Conservation (phyloP, 2,113 vertebrate species). For the Hystrix cristata region DNA sequence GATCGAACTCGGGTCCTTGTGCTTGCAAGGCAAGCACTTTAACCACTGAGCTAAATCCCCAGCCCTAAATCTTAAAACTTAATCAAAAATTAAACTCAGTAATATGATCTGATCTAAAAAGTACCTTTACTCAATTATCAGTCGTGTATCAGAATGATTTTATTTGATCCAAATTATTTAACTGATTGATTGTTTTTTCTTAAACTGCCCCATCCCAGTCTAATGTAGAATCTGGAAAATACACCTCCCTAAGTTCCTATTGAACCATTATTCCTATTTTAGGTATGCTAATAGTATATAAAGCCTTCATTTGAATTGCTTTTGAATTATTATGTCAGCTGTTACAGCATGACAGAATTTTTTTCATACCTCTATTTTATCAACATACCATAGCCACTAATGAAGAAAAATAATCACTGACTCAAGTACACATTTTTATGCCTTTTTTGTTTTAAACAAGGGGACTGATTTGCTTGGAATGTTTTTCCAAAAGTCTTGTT, state of each 20-base stretch:
- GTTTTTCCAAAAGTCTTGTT: slow-evolving; percentile 17
- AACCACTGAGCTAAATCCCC: too few species aligned
- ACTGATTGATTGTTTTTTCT: not conserved
- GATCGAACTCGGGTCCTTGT: too few species aligned
- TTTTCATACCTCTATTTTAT: not conserved
- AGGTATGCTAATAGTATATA: slow-evolving; percentile 16
- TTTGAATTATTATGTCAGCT: not conserved
- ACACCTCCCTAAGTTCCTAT: not conserved
- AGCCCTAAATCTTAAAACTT: slow-evolving; percentile 26
- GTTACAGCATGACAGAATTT: slow-evolving; percentile 1
- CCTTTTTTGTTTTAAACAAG: slow-evolving; percentile 41
- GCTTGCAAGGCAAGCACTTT: too few species aligned
- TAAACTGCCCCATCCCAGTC: not conserved
- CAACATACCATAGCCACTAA: not conserved
- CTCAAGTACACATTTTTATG: slow-evolving; percentile 2
- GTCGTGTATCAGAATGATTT: slow-evolving; percentile 30
- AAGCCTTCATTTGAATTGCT: slow-evolving; percentile 52
- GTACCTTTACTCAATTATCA: slow-evolving; percentile 31
- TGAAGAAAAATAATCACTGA: slow-evolving; percentile 13
- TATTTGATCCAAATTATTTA: slow-evolving; percentile 62
- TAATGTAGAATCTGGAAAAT: not conserved
- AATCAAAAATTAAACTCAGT: slow-evolving; percentile 25
- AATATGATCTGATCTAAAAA: not conserved
- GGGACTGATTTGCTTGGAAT: not conserved
- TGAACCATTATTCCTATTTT: not conserved